Percentiles rank a stretch among this genome's conserved stretches.
Evolutionary conservation across 2,113 vertebrate species (phyloP).

Genomic region (Ptyas mucosa): DNA sequence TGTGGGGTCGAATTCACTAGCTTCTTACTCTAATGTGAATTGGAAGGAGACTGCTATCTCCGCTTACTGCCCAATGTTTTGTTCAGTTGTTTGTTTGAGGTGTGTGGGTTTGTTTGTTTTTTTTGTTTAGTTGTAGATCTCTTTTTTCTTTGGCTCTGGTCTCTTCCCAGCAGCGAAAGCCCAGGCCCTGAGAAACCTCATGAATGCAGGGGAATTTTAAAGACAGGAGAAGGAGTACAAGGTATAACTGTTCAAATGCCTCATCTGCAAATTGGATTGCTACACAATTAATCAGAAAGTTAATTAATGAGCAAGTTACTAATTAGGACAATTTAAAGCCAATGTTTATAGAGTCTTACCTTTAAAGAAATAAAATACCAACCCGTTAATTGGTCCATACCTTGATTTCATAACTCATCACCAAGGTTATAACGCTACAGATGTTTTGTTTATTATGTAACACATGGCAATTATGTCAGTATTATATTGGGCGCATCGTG

Average conservation of each 20-base stretch:
- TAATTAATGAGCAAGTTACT: slow-evolving; percentile 83
- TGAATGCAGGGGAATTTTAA: slow-evolving; percentile 65
- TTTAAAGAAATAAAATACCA: slow-evolving; percentile 52
- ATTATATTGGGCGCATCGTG: slow-evolving; percentile 58
- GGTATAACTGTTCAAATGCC: slow-evolving; percentile 74
- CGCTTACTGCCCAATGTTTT: neutral
- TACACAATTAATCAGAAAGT: slow-evolving; percentile 82
- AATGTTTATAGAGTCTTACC: slow-evolving; percentile 73
- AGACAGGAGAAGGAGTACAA: slow-evolving; percentile 71
- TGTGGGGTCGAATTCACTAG: neutral
- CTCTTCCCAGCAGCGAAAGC: slow-evolving; percentile 5
- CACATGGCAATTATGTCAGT: slow-evolving; percentile 69
- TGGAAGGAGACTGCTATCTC: neutral
- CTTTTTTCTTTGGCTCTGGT: neutral
- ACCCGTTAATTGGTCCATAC: slow-evolving; percentile 73
- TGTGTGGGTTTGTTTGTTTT: neutral
- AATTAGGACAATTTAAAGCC: slow-evolving; percentile 78
- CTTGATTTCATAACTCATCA: slow-evolving; percentile 72
- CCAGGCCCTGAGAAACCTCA: slow-evolving; percentile 41
- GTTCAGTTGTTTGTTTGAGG: neutral
- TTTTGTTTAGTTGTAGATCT: neutral
- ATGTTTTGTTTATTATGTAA: slow-evolving; percentile 71
- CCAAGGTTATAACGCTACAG: slow-evolving; percentile 68
- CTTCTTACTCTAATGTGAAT: neutral
- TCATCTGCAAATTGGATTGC: slow-evolving; percentile 81